These are phyloP conservation scores for Meda fulgida DNA, from an alignment of 2,797 vertebrate species.

Conservation along the genomic window DNA sequence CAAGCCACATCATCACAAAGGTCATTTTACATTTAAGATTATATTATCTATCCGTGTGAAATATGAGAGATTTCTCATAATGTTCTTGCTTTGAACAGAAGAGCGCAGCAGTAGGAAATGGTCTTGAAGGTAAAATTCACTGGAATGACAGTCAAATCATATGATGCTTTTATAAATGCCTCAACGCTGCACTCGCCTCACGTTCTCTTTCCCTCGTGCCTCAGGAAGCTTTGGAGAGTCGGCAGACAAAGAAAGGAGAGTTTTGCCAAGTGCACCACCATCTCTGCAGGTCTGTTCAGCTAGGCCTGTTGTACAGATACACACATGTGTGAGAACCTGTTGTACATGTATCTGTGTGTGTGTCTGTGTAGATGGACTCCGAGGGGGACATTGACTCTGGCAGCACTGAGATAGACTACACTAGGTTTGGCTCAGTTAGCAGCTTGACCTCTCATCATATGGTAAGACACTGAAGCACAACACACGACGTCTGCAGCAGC, in stretches of 20 bases:
- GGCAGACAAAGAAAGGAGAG: constrained; percentile 63
- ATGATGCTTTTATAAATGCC: background rate
- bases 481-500: background rate
- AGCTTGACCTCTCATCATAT: constrained; percentile 84
- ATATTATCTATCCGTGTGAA: background rate
- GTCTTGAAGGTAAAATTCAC: constrained; percentile 39
- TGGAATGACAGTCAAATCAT: background rate
- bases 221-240: constrained; percentile 64
- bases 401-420: constrained; percentile 67
- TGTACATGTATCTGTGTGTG: constrained; percentile 30
- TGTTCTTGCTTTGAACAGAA: constrained; percentile 38
- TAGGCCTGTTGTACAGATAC: background rate
- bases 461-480: constrained; percentile 63
- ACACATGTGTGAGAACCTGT: constrained; percentile 9
- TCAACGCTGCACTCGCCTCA: background rate
- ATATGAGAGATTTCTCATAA: background rate
- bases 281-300: constrained; percentile 41
- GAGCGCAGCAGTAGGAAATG: constrained; percentile 20
- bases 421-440: constrained; percentile 77
- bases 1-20: constrained; percentile 50
- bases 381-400: constrained; percentile 71
- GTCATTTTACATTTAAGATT: constrained; percentile 39
- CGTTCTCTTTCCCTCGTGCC: constrained; percentile 48
- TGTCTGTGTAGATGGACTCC: constrained; percentile 51
- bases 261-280: constrained; percentile 25